Evolutionary conservation across 2,888 invertebrate species (phyloP).

Genomic region (Phrixothrix hirtus): DNA sequence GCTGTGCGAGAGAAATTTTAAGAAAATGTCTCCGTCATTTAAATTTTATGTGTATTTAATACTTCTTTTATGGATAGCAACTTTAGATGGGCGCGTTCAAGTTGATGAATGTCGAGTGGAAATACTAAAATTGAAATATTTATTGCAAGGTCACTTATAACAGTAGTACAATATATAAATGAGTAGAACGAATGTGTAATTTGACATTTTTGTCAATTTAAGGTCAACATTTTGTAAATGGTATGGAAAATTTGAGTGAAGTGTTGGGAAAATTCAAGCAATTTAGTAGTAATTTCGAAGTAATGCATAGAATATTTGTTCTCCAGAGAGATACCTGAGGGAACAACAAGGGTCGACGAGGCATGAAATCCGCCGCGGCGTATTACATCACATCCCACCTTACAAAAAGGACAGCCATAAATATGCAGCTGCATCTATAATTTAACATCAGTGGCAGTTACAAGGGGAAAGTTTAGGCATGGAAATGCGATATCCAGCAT

Average conservation of each 20-base stretch:
- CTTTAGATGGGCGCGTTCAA: too few species aligned
- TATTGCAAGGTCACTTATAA: too few species aligned
- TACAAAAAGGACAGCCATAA: constrained; percentile 49
- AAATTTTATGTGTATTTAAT: too few species aligned
- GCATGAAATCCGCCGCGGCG: constrained; percentile 38
- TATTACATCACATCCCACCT: constrained; percentile 44
- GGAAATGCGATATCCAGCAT: constrained; percentile 49
- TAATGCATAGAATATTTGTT: constrained; percentile 29
- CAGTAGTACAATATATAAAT: too few species aligned
- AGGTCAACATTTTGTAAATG: constrained; percentile 3
- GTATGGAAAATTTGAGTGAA: constrained; percentile 4
- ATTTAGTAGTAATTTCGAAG: constrained; percentile 26
- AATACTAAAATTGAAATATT: constrained; percentile 1
- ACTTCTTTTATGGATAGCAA: too few species aligned
- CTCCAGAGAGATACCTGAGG: constrained; percentile 24
- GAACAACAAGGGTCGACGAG: constrained; percentile 15
- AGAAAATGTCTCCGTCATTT: too few species aligned
- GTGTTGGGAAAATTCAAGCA: constrained; percentile 23
- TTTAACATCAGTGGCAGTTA: constrained; percentile 46
- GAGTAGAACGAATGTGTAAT: too few species aligned
- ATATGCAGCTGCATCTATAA: constrained; percentile 51
- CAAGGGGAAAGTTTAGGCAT: constrained; percentile 44
- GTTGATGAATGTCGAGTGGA: background rate
- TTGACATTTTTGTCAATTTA: constrained; percentile 22
- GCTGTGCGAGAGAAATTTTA: too few species aligned